Conservation (phyloP, 2,797 vertebrate species). For the Phyllotis vaccarum region DNA sequence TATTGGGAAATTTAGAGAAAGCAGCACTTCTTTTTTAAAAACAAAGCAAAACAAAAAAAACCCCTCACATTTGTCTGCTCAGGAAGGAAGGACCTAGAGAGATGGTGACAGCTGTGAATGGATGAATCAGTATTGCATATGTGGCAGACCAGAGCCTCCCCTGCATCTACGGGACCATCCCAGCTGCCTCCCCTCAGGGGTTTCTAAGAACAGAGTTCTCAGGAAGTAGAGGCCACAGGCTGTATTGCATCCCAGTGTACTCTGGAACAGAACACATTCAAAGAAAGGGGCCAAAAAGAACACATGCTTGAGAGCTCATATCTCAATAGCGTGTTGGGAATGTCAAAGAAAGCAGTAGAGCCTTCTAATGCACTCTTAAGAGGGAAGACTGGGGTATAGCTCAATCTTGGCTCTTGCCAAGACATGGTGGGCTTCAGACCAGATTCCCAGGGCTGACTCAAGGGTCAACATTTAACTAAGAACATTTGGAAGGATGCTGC, state of each 20-base stretch:
- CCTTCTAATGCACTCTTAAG: neutral
- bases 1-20: neutral
- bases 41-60: too few relatives aligned
- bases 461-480: neutral
- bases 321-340: neutral
- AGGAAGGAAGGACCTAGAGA: neutral
- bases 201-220: constrained; percentile 73
- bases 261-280: neutral
- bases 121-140: neutral
- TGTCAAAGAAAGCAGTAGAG: neutral
- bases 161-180: neutral
- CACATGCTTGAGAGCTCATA: neutral
- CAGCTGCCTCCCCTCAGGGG: neutral
- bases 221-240: constrained; percentile 8
- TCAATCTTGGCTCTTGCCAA: neutral
- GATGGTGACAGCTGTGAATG: neutral
- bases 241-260: neutral
- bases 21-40: neutral
- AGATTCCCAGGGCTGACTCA: neutral
- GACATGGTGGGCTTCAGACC: neutral
- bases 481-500: constrained; percentile 37
- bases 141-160: neutral
- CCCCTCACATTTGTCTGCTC: too few relatives aligned
- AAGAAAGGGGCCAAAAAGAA: constrained; percentile 68
- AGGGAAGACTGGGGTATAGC: neutral